These are phyloP conservation scores for Elephantulus edwardii DNA, from an alignment of 2,113 vertebrate genomes.

Conservation along the genomic window DNA sequence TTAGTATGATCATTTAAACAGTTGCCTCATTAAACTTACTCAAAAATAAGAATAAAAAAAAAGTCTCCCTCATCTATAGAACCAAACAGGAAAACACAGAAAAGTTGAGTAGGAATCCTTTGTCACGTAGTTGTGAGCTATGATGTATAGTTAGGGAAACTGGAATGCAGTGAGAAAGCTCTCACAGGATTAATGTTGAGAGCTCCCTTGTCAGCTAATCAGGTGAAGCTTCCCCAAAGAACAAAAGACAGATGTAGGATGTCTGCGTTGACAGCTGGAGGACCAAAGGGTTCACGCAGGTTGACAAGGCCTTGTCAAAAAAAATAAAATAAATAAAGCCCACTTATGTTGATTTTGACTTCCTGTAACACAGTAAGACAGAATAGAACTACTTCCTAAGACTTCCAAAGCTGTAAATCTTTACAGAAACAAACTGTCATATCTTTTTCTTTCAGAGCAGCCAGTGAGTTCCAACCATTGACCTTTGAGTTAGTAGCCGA, in stretches of 20 bases:
- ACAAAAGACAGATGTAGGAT: not conserved
- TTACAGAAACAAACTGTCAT: too few relatives aligned
- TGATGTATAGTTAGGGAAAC: not conserved
- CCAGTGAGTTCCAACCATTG: too few relatives aligned
- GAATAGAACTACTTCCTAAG: too few relatives aligned
- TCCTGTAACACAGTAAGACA: too few relatives aligned
- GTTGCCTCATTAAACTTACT: not conserved
- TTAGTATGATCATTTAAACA: slow-evolving; percentile 14
- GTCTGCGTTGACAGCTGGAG: not conserved
- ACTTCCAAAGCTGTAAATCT: too few relatives aligned
- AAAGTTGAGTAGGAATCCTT: not conserved
- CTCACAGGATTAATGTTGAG: not conserved
- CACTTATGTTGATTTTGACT: too few relatives aligned
- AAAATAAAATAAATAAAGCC: too few relatives aligned
- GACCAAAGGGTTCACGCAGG: not conserved
- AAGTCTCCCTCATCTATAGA: not conserved
- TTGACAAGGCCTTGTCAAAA: too few relatives aligned
- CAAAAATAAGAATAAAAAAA: not conserved
- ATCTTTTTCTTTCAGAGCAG: too few relatives aligned
- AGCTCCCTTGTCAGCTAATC: not conserved
- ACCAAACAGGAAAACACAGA: not conserved
- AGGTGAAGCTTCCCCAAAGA: not conserved
- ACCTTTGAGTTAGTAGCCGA: too few relatives aligned
- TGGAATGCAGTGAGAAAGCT: not conserved
- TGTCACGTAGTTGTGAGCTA: not conserved